Percentiles rank a stretch among this genome's conserved stretches.
phyloP scores from a whole-genome alignment of 1,140 invertebrate genomes.

The Acyrthosiphon pisum region DNA sequence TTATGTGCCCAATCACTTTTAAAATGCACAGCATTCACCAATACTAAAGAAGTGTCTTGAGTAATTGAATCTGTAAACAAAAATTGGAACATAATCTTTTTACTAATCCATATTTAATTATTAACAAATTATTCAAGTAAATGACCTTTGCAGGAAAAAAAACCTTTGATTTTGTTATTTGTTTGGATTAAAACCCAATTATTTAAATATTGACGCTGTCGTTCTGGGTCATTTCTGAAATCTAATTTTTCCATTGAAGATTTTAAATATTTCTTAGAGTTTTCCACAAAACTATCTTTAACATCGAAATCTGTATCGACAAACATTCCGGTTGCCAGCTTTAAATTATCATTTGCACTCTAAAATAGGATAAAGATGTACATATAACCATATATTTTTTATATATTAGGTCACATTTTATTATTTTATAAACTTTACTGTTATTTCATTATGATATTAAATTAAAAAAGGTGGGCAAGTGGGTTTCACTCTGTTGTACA shows the following conservation, averaged over 20 bases:
- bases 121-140: background rate
- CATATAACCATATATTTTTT: too few species aligned
- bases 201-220: slow-evolving; percentile 25
- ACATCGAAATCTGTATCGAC: background rate
- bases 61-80: slow-evolving; percentile 65
- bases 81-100: too few species aligned
- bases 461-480: too few species aligned
- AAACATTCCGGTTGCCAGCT: slow-evolving; percentile 41
- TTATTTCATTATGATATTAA: too few species aligned
- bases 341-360: background rate
- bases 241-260: slow-evolving; percentile 15
- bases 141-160: background rate
- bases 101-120: background rate
- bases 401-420: too few species aligned
- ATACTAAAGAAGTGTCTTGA: slow-evolving; percentile 69
- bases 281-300: slow-evolving; percentile 17
- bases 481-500: too few species aligned
- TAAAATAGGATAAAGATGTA: background rate
- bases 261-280: slow-evolving; percentile 11
- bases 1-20: slow-evolving; percentile 74
- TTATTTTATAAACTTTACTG: too few species aligned
- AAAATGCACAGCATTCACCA: slow-evolving; percentile 87
- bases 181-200: slow-evolving; percentile 32
- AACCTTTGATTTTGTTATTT: slow-evolving; percentile 33
- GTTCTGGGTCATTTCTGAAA: slow-evolving; percentile 1